These are phyloP conservation scores for Caracal caracal DNA, from an alignment of 2,113 vertebrate genomes.

Conservation along the genomic window DNA sequence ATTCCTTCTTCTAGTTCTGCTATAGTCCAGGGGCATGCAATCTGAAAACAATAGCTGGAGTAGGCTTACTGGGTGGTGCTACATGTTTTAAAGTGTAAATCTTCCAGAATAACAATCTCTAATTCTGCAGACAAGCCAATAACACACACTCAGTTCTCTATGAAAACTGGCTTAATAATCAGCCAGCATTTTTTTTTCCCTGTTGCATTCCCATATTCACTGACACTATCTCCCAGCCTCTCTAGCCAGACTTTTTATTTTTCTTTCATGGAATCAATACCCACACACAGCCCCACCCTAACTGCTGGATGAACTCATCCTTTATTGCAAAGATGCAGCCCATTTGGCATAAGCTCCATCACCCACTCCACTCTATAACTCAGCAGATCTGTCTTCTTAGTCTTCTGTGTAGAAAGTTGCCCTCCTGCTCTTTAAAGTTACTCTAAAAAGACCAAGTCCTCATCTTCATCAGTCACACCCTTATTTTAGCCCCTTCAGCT, in stretches of 20 bases:
- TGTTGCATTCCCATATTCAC: conserved; percentile 13
- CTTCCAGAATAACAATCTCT: not conserved
- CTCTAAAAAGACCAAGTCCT: not conserved
- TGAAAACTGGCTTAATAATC: not conserved
- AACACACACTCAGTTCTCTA: not conserved
- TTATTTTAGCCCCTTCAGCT: not conserved
- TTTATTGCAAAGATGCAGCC: not conserved
- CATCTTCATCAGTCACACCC: not conserved
- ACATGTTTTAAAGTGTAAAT: not conserved
- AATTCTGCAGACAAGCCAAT: not conserved
- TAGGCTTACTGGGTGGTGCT: not conserved
- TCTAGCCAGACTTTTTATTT: not conserved
- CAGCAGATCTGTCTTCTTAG: not conserved
- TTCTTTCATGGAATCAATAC: not conserved
- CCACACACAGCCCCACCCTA: not conserved
- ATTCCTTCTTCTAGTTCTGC: not conserved
- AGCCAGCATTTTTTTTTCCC: not conserved
- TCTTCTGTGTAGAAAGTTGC: not conserved
- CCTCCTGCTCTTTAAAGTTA: not conserved
- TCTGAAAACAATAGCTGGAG: not conserved
- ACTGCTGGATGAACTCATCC: not conserved
- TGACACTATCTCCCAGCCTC: not conserved
- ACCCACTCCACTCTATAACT: not conserved
- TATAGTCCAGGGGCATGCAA: not conserved
- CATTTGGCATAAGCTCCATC: not conserved